Evolutionary conservation across 1,140 invertebrate species (phyloP).

Genomic region (Ptiloglossa arizonensis): DNA sequence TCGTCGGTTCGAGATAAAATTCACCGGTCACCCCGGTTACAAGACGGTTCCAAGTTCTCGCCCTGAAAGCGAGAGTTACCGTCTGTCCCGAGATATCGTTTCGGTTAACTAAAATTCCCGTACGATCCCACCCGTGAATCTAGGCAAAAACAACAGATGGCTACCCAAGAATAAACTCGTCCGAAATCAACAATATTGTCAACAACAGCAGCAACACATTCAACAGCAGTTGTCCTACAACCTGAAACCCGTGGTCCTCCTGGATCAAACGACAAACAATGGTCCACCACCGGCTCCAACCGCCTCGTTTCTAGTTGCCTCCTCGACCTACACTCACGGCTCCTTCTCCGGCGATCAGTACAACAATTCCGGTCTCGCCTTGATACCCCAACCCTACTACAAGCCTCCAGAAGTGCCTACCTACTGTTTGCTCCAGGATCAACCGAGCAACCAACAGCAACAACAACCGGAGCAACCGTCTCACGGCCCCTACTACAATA

Average conservation of each 20-base stretch:
- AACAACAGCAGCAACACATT: constrained; percentile 55
- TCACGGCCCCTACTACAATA: constrained; percentile 67
- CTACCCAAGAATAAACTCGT: constrained; percentile 67
- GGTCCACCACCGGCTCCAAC: constrained; percentile 50
- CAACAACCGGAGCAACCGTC: constrained; percentile 36
- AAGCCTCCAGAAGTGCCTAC: constrained; percentile 71
- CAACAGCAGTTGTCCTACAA: constrained; percentile 70
- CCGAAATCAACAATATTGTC: constrained; percentile 59
- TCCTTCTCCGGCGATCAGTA: constrained; percentile 68
- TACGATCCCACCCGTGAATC: constrained; percentile 33
- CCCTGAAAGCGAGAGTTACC: too few species aligned
- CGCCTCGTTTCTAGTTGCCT: constrained; percentile 66
- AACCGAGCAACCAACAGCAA: constrained; percentile 53
- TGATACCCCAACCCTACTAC: constrained; percentile 71
- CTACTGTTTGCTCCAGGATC: constrained; percentile 68
- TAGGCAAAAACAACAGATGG: constrained; percentile 71
- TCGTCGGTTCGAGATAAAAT: too few species aligned
- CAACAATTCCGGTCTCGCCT: constrained; percentile 55
- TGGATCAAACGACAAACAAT: constrained; percentile 65
- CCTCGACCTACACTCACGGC: constrained; percentile 65
- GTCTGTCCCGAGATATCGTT: neutral
- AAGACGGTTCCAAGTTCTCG: too few species aligned
- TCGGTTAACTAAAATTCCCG: constrained; percentile 16
- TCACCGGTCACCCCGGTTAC: too few species aligned
- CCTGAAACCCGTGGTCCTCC: constrained; percentile 68